These are phyloP conservation scores for Myotis findleyi DNA, from an alignment of 2,797 vertebrate species.

Conservation along the genomic window DNA sequence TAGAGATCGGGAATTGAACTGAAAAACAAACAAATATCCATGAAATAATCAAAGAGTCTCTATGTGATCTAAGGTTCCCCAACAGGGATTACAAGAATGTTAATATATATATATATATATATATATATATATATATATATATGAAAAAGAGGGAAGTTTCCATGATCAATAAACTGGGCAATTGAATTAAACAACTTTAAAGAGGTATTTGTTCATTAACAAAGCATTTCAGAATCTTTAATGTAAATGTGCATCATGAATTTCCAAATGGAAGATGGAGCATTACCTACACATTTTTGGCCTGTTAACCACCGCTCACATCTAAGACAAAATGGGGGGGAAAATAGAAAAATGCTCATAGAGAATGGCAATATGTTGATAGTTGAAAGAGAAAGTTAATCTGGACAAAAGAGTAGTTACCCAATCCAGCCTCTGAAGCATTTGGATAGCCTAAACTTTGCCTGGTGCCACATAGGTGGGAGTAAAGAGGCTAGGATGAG, in stretches of 20 bases:
- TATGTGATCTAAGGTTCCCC: neutral
- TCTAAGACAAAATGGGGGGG: neutral
- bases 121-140: neutral
- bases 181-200: slow-evolving; percentile 2
- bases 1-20: neutral
- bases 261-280: neutral
- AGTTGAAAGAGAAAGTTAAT: neutral
- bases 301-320: neutral
- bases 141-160: neutral
- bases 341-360: neutral
- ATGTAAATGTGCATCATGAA: neutral
- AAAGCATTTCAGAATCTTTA: neutral
- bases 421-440: neutral
- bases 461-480: neutral
- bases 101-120: neutral
- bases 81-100: neutral
- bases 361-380: neutral
- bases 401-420: neutral
- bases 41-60: neutral
- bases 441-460: neutral
- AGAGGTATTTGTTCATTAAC: neutral
- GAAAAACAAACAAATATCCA: slow-evolving; percentile 32
- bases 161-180: neutral
- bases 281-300: neutral
- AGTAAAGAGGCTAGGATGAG: neutral